Percentiles rank a stretch among this genome's conserved stretches.
phyloP scores from a whole-genome alignment of 1,140 invertebrate genomes.

The Drosophila tani region DNA sequence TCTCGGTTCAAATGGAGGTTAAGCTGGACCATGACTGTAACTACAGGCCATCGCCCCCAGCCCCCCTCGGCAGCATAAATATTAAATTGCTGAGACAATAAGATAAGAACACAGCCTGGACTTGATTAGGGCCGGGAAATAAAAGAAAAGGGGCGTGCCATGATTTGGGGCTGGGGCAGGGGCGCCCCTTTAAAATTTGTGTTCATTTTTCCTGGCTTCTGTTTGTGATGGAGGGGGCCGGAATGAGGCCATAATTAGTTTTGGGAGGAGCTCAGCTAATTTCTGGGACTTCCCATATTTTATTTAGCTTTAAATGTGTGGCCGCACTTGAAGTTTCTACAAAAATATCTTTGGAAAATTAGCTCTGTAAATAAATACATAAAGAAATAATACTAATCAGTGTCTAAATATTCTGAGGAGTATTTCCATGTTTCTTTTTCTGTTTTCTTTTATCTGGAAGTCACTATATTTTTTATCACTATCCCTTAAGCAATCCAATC shows the following conservation, averaged over 20 bases:
- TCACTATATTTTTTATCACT: not conserved
- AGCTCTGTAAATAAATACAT: not conserved
- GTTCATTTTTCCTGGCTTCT: not conserved
- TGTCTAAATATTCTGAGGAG: not conserved
- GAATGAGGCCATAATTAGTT: conserved; percentile 16
- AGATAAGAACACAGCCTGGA: conserved; percentile 50
- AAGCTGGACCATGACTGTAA: conserved; percentile 53
- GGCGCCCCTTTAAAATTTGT: conserved; percentile 18
- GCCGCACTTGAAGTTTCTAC: not conserved
- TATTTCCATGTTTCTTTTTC: not conserved
- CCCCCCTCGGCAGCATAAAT: conserved; percentile 36
- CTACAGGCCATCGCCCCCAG: conserved; percentile 4
- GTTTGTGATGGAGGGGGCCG: conserved; percentile 11
- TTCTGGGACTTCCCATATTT: conserved; percentile 3
- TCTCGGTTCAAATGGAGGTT: conserved; percentile 62
- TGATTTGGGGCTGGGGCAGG: not conserved
- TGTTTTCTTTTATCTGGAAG: not conserved
- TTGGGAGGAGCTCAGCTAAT: not conserved
- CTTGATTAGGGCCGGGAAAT: conserved; percentile 50
- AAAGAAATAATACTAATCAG: not conserved
- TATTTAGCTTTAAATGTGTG: not conserved
- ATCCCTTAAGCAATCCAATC: not conserved
- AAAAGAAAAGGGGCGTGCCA: conserved; percentile 45
- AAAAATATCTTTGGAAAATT: not conserved
- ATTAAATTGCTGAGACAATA: conserved; percentile 58